A percentile compares a stretch with the other conserved stretches of the same genome.
Conservation (phyloP, 2,113 vertebrate species). For the Piaya cayana region DNA sequence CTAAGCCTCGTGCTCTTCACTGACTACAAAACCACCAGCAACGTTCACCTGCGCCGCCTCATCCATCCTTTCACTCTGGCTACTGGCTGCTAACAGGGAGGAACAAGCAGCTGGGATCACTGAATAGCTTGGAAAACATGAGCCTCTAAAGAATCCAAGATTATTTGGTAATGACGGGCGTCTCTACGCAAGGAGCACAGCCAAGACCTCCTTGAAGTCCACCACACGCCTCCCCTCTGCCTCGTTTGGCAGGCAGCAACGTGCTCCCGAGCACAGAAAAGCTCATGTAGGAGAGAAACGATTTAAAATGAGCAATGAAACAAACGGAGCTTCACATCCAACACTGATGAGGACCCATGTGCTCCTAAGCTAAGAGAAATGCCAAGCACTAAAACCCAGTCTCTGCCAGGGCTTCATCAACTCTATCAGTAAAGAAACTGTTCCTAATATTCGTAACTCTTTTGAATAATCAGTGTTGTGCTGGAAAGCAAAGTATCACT, state of each 20-base stretch:
- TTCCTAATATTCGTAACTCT: too few species aligned
- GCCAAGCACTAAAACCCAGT: background rate
- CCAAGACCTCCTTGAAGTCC: background rate
- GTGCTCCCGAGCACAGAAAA: background rate
- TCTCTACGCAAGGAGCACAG: background rate
- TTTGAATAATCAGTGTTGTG: too few species aligned
- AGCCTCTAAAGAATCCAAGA: background rate
- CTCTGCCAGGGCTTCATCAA: too few species aligned
- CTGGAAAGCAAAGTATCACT: too few species aligned
- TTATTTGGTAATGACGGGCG: too few species aligned
- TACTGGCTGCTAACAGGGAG: too few species aligned
- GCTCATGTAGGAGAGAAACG: background rate
- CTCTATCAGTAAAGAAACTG: too few species aligned
- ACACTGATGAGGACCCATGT: background rate
- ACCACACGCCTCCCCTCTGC: too few species aligned
- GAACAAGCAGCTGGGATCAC: background rate
- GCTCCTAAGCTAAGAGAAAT: background rate
- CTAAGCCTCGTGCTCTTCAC: background rate
- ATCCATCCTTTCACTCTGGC: background rate
- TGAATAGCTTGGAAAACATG: background rate
- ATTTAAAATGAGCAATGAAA: background rate
- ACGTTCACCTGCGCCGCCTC: background rate
- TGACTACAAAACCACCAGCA: fast-evolving
- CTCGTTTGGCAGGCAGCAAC: background rate
- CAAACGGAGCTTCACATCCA: background rate